phyloP scores from a whole-genome alignment of 1,140 invertebrate species.

The Pseudomyrmex pallidus region DNA sequence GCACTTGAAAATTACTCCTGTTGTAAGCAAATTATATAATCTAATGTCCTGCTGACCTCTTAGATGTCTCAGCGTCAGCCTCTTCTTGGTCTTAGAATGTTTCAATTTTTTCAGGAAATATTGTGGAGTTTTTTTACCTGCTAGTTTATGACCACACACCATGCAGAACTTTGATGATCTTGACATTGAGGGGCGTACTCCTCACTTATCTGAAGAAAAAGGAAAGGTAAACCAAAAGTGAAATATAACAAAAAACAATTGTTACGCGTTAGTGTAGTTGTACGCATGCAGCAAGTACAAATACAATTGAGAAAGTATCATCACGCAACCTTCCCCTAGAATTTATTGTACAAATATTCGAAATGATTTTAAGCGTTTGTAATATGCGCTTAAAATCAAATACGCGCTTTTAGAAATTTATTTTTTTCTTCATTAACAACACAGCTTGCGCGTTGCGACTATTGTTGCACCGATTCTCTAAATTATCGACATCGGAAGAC shows the following conservation, averaged over 20 bases:
- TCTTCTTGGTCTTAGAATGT: slow-evolving; percentile 35
- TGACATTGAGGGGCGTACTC: slow-evolving; percentile 84
- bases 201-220: slow-evolving; percentile 82
- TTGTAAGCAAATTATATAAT: background rate
- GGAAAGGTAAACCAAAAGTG: slow-evolving; percentile 82
- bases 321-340: background rate
- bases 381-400: background rate
- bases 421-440: background rate
- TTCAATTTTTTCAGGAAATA: slow-evolving; percentile 79
- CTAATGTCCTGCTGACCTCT: slow-evolving; percentile 26
- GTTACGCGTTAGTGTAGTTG: background rate
- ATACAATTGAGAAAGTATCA: background rate
- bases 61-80: slow-evolving; percentile 20
- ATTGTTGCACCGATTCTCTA: slow-evolving; percentile 13
- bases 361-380: background rate
- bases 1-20: background rate
- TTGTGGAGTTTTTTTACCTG: slow-evolving; percentile 61
- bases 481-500: slow-evolving; percentile 26
- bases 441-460: background rate
- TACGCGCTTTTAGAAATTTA: too few relatives aligned
- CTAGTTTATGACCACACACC: slow-evolving; percentile 49
- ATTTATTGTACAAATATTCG: background rate
- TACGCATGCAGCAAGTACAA: slow-evolving; percentile 26
- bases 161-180: slow-evolving; percentile 85
- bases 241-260: background rate